Base-by-base conservation (phyloP, 2,797 vertebrate species). In the Alectoris magna region DNA sequence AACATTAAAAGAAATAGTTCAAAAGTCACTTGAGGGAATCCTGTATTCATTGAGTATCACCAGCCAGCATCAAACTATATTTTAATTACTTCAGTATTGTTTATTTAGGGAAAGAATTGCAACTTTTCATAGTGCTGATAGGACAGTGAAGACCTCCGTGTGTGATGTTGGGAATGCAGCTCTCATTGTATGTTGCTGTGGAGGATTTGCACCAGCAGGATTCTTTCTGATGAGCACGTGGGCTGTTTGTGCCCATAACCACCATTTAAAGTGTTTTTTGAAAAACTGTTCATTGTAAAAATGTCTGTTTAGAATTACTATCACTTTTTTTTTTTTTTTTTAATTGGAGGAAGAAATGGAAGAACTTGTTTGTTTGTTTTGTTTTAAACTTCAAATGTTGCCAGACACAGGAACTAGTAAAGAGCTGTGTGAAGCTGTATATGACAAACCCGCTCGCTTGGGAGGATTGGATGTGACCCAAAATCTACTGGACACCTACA, bases 381-480 rank as follows among this genome's bases (percentile, higher is more conserved):
- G 58, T 41, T 24, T 51, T 12, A 4, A 44, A 67, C 21, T 72
- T 90, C 19, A 53, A 11, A 43, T 31, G 58, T 70, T 86, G 71
- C 68, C 68, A 60, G 84, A 55, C 74, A 9, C 60, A 59, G 27
- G 74, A 75, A 68, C 44, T 59, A 83, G 87, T 73, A 60, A 64
- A 70, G 88, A 90, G 23, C 64, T 90, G 87, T 68, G 58, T 90
- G 87, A 66, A 64, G 44, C 73, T 62, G 24, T 31, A 31, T 38
- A 60, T 66, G 77, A 91, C 74, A 71, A 84, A 9, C 74, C 80
- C 48, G 43, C 39, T 21, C 39, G 14, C 71, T 93, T 84, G 56
- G 58, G 73, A 87, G 88, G 70, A 58, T 68, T 90, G 91, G 93
- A 84, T 11, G 13, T 41, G 68, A 84, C 88, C 77, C 93, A 94